A percentile compares a stretch with the other conserved stretches of the same genome.
Evolutionary conservation across 2,888 invertebrate species (phyloP).

Genomic region (Microctonus hyperodae): DNA sequence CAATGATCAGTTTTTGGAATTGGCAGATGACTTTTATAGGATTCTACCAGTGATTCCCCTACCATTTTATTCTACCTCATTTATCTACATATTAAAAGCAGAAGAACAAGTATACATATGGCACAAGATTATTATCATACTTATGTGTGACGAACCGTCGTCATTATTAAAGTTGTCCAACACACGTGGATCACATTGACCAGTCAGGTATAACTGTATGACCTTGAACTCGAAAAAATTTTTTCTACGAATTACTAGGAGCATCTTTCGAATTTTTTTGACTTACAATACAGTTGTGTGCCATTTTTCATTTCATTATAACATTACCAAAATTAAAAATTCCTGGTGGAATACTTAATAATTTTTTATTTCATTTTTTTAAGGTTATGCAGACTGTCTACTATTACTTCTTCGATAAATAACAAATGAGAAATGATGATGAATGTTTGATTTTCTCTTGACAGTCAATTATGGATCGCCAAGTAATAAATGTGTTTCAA

Average conservation of each 20-base stretch:
- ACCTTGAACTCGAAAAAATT: constrained; percentile 24
- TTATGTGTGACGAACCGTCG: background rate
- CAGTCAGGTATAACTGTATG: background rate
- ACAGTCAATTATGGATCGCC: background rate
- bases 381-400: too few relatives aligned
- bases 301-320: background rate
- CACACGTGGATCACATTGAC: constrained; percentile 6
- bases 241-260: constrained; percentile 14
- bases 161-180: constrained; percentile 13
- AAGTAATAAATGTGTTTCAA: background rate
- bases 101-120: constrained; percentile 11
- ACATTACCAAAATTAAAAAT: background rate
- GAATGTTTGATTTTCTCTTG: background rate
- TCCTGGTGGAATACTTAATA: too few relatives aligned
- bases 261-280: background rate
- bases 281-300: background rate
- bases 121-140: constrained; percentile 6
- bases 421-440: constrained; percentile 1
- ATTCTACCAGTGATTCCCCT: constrained; percentile 29
- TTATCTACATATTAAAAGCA: constrained; percentile 7
- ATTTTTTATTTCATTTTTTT: background rate
- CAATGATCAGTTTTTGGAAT: constrained; percentile 35
- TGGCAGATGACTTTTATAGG: constrained; percentile 39
- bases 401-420: background rate
- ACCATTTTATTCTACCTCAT: background rate